Base-by-base conservation (phyloP, 2,888 invertebrate genomes). In the Cryptocheilus praepositus region DNA sequence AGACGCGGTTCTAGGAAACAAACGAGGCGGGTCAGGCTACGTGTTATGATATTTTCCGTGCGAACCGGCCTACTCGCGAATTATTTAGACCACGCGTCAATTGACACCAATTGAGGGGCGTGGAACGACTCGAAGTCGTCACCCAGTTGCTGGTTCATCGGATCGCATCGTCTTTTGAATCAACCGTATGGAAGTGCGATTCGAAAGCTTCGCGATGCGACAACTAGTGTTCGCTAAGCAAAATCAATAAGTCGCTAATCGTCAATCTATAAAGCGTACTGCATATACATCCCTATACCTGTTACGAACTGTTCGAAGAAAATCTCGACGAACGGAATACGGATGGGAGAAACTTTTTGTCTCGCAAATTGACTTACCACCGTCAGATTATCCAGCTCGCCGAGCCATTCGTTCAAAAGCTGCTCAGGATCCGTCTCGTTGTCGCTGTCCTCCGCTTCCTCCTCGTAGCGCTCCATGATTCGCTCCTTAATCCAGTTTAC, bases 321-420 rank as follows among this genome's bases (percentile, higher is more conserved):
- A 3, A 25, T 25, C 25, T 5, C 25, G 25, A 3, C 25, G 25
- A 25, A 25, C 5, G 25, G 25, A 25, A 25, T 25, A 25, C 25
- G 36, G 11, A 11, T 36, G 11, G 11, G 36, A 11, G 25, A 5
- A 3, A 25, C 25, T 36, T 36, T 36, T 36, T 11, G 4, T 36
- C 36, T 1, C 2, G 8, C 7, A 36, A 36, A 36, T 36, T 36
- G 36, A 91, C 93, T 92, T 87, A 95, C 95, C 91, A 93, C 93
- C 57, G 94, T 93, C 64, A 95, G 91, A 74, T 91, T 93, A 83
- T 94, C 93, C 80, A 95, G 91, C 88, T 95, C 94, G 71, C 94
- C 94, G 13, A 95, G 91, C 94, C 94, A 94, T 85, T 94, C 93
- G 90, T 94, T 94, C 79, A 95, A 91, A 77, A 94, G 91, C 79